phyloP scores from a whole-genome alignment of 2,888 invertebrate genomes.

The Azorinus chamasolen region DNA sequence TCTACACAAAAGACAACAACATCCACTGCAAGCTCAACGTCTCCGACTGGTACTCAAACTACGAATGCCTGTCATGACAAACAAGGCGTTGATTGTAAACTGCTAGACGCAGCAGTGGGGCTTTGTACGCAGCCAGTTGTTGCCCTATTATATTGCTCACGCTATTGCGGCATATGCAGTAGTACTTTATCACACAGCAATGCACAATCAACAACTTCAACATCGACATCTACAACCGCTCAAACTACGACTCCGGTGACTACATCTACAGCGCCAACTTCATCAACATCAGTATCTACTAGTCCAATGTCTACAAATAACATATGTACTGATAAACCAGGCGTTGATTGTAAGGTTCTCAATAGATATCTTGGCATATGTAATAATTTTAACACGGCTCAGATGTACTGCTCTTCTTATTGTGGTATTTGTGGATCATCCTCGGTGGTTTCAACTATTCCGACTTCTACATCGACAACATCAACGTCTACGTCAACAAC shows the following conservation, averaged over 20 bases:
- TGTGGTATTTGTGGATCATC: constrained; percentile 32
- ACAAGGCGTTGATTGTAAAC: constrained; percentile 21
- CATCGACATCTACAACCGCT: background rate
- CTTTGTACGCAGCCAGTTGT: constrained; percentile 15
- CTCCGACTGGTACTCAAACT: background rate
- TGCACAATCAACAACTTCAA: background rate
- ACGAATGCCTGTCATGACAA: constrained; percentile 15
- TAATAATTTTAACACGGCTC: constrained; percentile 5
- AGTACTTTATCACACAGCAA: constrained; percentile 1
- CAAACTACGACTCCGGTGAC: background rate
- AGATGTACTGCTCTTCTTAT: constrained; percentile 20
- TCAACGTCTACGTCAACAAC: constrained; percentile 6
- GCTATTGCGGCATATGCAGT: constrained; percentile 27
- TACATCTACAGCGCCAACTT: background rate
- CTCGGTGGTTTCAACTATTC: constrained; percentile 6
- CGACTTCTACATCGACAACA: constrained; percentile 1
- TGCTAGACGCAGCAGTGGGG: constrained; percentile 6
- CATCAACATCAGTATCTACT: background rate
- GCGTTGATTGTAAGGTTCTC: constrained; percentile 28
- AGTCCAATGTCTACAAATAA: background rate
- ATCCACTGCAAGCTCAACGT: background rate
- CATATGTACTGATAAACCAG: constrained; percentile 18
- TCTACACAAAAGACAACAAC: background rate
- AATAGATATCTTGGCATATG: constrained; percentile 11
- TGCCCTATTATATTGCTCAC: constrained; percentile 22